Evolutionary conservation across 2,888 invertebrate genomes (phyloP).

Genomic region (Oscheius myriophilus): DNA sequence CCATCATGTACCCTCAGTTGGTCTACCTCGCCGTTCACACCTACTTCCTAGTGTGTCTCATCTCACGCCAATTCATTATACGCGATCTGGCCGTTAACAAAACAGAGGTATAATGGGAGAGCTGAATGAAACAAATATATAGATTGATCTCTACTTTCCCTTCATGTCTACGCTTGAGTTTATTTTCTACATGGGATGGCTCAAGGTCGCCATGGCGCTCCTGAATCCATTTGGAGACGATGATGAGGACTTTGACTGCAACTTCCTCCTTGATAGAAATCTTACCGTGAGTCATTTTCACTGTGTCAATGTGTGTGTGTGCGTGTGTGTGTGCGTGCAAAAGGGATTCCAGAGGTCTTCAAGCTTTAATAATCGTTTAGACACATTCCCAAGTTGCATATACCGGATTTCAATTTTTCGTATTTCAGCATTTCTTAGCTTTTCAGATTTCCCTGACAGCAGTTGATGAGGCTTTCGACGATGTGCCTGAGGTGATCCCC

Average conservation of each 20-base stretch:
- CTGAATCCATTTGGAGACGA: slow-evolving; percentile 54
- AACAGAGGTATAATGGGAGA: slow-evolving; percentile 34
- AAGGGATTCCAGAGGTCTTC: too few species aligned
- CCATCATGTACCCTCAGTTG: slow-evolving; percentile 63
- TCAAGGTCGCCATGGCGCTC: slow-evolving; percentile 53
- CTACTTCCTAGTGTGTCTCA: slow-evolving; percentile 62
- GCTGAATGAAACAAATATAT: not conserved
- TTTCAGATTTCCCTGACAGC: slow-evolving; percentile 36
- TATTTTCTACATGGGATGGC: slow-evolving; percentile 53
- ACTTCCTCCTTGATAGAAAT: slow-evolving; percentile 50
- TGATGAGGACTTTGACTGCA: slow-evolving; percentile 54
- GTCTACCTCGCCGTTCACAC: slow-evolving; percentile 61
- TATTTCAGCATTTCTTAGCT: too few species aligned
- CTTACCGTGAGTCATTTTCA: slow-evolving; percentile 35
- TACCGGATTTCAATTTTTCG: too few species aligned
- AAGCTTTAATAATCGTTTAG: not conserved
- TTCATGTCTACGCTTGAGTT: slow-evolving; percentile 52
- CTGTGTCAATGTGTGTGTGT: too few species aligned
- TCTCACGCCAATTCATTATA: slow-evolving; percentile 55
- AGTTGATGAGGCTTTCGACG: slow-evolving; percentile 44
- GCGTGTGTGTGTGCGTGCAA: too few species aligned
- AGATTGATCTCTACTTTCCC: slow-evolving; percentile 46
- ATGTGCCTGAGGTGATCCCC: slow-evolving; percentile 41
- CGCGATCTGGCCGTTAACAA: slow-evolving; percentile 37
- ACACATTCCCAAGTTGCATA: too few species aligned